A percentile compares a stretch with the other conserved stretches of the same genome.
These are phyloP conservation scores for Papilio helenus DNA, from an alignment of 1,140 invertebrate genomes.

Conservation along the genomic window DNA sequence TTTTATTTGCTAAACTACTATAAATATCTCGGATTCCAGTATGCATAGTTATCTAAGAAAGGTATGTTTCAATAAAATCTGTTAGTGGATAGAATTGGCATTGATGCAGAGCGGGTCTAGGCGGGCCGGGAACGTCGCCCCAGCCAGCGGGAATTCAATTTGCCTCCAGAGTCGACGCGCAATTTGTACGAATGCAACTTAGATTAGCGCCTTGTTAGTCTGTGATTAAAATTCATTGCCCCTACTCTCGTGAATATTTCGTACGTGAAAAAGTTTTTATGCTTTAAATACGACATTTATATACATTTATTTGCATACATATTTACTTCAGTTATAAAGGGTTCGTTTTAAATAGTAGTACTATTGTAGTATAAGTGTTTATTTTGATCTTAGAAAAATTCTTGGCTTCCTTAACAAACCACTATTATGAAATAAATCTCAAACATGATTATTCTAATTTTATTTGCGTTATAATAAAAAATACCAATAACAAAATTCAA, in stretches of 20 bases:
- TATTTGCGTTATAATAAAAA: not conserved
- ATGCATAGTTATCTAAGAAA: not conserved
- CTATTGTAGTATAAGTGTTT: too few relatives aligned
- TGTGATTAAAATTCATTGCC: conserved; percentile 21
- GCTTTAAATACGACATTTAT: too few relatives aligned
- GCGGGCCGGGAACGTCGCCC: conserved; percentile 12
- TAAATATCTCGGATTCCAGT: not conserved
- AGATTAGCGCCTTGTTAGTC: conserved; percentile 41
- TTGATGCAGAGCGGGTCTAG: not conserved
- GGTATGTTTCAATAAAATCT: conserved; percentile 27
- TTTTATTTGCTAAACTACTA: too few relatives aligned
- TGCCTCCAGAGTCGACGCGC: conserved; percentile 43
- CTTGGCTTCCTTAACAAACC: too few relatives aligned
- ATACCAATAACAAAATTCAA: too few relatives aligned
- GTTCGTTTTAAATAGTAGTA: not conserved
- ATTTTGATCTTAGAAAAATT: too few relatives aligned
- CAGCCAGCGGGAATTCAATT: conserved; percentile 50
- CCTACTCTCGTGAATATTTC: not conserved
- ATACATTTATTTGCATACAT: too few relatives aligned
- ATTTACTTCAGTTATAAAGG: not conserved
- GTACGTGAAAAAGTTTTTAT: too few relatives aligned
- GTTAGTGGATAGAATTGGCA: conserved; percentile 29
- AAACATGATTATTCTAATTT: too few relatives aligned
- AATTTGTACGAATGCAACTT: conserved; percentile 50
- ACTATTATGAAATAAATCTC: too few relatives aligned